Evolutionary conservation across 2,113 vertebrate genomes (phyloP).

Genomic region (Nerophis ophidion): DNA sequence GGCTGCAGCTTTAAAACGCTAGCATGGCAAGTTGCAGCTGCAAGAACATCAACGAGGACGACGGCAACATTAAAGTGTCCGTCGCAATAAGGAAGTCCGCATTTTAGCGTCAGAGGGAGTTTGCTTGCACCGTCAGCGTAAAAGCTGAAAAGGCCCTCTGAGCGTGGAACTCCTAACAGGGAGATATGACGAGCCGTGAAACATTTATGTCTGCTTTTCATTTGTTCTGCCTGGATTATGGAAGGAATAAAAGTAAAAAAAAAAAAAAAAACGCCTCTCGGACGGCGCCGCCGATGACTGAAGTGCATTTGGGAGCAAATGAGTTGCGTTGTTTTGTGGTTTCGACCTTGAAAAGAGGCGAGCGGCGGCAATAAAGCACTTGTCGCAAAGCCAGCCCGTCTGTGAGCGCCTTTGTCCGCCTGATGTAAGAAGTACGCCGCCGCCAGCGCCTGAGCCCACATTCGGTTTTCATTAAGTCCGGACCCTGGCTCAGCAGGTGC

Average conservation of each 20-base stretch:
- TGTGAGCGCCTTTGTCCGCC: constrained; percentile 17
- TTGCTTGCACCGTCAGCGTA: constrained; percentile 49
- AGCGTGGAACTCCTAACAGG: constrained; percentile 26
- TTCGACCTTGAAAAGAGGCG: constrained; percentile 48
- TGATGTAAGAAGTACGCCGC: constrained; percentile 23
- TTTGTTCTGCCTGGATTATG: constrained; percentile 44
- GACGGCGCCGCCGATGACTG: constrained; percentile 23
- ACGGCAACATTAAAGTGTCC: constrained; percentile 42
- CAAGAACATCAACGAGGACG: constrained; percentile 35
- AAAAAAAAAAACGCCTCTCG: too few species aligned
- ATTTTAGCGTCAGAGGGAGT: too few species aligned
- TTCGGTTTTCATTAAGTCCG: constrained; percentile 46
- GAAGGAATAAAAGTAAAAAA: constrained; percentile 1
- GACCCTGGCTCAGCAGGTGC: constrained; percentile 6
- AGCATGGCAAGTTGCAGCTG: constrained; percentile 24
- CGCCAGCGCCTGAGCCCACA: constrained; percentile 8
- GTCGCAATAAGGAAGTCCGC: constrained; percentile 48
- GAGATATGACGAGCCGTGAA: constrained; percentile 51
- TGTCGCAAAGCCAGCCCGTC: constrained; percentile 35
- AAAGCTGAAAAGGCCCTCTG: constrained; percentile 33
- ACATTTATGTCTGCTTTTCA: constrained; percentile 43
- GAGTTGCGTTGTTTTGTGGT: constrained; percentile 44
- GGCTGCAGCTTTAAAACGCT: constrained; percentile 37
- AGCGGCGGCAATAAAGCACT: constrained; percentile 42
- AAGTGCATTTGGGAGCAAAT: constrained; percentile 50